A percentile compares a stretch with the other conserved stretches of the same genome.
Evolutionary conservation across 2,113 vertebrate species (phyloP).

Genomic region (Tragulus kanchil): DNA sequence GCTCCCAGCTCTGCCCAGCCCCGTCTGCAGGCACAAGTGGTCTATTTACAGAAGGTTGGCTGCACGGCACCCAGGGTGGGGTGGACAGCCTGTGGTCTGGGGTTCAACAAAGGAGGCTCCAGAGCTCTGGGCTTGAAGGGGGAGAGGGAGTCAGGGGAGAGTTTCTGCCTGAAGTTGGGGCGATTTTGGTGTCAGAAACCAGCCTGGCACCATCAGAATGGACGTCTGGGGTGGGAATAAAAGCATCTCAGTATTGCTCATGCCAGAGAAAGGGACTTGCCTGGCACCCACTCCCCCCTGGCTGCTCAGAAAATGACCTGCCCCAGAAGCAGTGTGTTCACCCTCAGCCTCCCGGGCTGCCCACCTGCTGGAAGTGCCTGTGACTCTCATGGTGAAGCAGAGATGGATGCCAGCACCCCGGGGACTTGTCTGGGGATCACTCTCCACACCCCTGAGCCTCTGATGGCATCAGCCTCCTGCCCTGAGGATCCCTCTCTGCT

Average conservation of each 20-base stretch:
- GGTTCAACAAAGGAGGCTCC: constrained; percentile 41
- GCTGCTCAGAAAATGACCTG: not conserved
- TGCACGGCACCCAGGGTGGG: not conserved
- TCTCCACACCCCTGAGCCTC: not conserved
- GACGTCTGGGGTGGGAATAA: not conserved
- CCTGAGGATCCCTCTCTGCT: not conserved
- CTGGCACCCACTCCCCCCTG: not conserved
- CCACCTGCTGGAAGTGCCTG: no score
- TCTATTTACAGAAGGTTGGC: constrained; percentile 17
- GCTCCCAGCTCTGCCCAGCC: not conserved
- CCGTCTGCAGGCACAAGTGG: not conserved
- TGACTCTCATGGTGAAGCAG: not conserved
- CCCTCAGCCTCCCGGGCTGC: not conserved
- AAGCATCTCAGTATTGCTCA: not conserved
- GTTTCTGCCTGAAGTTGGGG: not conserved
- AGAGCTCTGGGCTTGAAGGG: not conserved
- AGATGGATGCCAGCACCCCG: not conserved
- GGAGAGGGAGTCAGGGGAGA: not conserved
- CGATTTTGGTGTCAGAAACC: constrained; percentile 12
- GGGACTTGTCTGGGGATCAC: not conserved
- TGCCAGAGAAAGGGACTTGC: not conserved
- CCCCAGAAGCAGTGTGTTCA: not conserved
- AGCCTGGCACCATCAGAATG: constrained; percentile 50
- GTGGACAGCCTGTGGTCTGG: not conserved
- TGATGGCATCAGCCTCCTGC: no score